Evolutionary conservation across 2,113 vertebrate species (phyloP), one percentile per base, ranked within the genome.

Genomic region (Hylia prasina): DNA sequence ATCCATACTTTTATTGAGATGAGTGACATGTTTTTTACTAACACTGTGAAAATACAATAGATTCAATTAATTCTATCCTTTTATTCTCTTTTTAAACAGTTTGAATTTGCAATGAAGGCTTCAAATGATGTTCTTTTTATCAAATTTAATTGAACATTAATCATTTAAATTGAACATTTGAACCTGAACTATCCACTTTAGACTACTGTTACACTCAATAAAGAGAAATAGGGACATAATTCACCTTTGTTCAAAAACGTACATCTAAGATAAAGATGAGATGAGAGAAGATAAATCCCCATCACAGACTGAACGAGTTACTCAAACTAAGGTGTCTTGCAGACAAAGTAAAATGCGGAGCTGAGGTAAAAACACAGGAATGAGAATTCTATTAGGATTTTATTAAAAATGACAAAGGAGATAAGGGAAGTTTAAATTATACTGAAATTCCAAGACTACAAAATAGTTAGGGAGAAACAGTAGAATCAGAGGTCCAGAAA

Each of bases 121-220:
- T 93, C 56, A 89, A 89, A 89, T 82, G 0, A 58, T 78, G 24
- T 14, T 58, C 8, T 31, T 95, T 89, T 93, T 40, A 69, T 77
- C 54, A 81, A 89, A 80, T 79, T 68, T 94, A 90, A 88, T 53
- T 87, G 48, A 90, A 90, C 53, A 72, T 72, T 87, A 85, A 90
- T 69, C 53, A 82, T 65, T 82, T 64, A 94, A 87, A 94, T 48
- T 64, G 57, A 91, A 53, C 31, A 85, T 87, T 82, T 88, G 61
- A 64, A 94, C 72, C 58, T 80, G 45, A 94, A 93, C 63, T 79
- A 72, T 35, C 45, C 57, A 68, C 66, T 95, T 82, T 11, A 87
- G 19, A 75, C 27, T 75, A 57, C 48, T 57, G 37, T n/a, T 82
- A 75, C 11, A 56, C 28, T 60, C 61, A 56, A 1, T 42, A 13